phyloP scores from a whole-genome alignment of 2,888 invertebrate genomes.

The Luperina nickerlii region DNA sequence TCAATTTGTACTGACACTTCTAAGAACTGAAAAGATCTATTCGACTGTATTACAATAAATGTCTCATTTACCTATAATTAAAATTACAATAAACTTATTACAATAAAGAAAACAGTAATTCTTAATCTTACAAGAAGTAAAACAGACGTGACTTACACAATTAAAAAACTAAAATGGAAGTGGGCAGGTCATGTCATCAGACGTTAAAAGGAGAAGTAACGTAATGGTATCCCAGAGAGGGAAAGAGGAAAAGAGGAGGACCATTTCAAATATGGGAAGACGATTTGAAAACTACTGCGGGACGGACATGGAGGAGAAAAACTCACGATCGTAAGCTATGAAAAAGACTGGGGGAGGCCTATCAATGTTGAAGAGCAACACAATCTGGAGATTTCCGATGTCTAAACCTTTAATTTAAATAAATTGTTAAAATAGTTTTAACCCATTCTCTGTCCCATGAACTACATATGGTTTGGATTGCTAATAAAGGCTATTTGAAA shows the following conservation, averaged over 20 bases:
- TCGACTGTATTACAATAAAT: constrained; percentile 1
- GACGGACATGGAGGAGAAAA: neutral
- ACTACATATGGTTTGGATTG: too few species aligned
- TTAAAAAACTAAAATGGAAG: neutral
- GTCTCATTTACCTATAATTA: neutral
- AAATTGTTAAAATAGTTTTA: neutral
- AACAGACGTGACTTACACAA: neutral
- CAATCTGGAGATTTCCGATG: neutral
- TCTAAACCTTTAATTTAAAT: neutral
- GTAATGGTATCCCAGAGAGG: neutral
- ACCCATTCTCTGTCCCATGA: too few species aligned
- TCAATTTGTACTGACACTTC: neutral
- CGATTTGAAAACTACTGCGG: neutral
- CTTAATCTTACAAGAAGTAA: neutral
- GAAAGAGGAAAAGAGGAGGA: neutral
- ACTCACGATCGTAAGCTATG: neutral
- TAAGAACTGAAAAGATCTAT: constrained; percentile 10
- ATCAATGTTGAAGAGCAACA: neutral
- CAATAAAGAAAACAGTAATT: neutral
- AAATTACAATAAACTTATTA: neutral
- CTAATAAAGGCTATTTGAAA: neutral
- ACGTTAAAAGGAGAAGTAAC: neutral
- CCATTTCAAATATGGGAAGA: neutral
- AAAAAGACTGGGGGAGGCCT: neutral
- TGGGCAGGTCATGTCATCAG: neutral